These are phyloP conservation scores for Dicyrtomina minuta DNA, from an alignment of 2,888 invertebrate genomes.

Conservation along the genomic window DNA sequence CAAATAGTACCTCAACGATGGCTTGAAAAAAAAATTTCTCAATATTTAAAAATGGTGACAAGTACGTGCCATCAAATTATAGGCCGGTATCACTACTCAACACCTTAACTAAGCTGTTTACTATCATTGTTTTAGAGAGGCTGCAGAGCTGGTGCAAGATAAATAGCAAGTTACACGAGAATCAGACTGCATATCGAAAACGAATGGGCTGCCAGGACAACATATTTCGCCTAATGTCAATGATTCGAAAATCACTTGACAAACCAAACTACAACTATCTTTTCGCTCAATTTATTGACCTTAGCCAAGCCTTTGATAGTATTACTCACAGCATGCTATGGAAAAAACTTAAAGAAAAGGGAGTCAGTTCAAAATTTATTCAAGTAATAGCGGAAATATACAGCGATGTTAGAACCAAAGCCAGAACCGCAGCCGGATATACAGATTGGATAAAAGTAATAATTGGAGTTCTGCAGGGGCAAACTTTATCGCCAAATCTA, in stretches of 20 bases:
- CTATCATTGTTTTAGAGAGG: neutral
- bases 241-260: neutral
- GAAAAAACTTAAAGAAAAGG: neutral
- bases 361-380: neutral
- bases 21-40: neutral
- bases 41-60: neutral
- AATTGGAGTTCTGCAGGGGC: neutral
- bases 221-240: neutral
- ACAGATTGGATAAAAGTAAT: neutral
- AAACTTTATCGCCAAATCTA: neutral
- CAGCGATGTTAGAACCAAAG: neutral
- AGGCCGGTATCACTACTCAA: neutral
- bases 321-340: too few species aligned
- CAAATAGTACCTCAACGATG: neutral
- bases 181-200: neutral
- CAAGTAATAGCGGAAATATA: neutral
- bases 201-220: neutral
- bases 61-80: neutral
- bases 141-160: neutral
- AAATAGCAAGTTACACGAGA: neutral
- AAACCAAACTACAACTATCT: neutral
- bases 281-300: neutral
- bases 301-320: neutral
- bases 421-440: neutral
- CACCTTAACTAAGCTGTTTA: neutral